Conservation (phyloP, 2,888 invertebrate genomes). For the Eremobia ochroleuca region DNA sequence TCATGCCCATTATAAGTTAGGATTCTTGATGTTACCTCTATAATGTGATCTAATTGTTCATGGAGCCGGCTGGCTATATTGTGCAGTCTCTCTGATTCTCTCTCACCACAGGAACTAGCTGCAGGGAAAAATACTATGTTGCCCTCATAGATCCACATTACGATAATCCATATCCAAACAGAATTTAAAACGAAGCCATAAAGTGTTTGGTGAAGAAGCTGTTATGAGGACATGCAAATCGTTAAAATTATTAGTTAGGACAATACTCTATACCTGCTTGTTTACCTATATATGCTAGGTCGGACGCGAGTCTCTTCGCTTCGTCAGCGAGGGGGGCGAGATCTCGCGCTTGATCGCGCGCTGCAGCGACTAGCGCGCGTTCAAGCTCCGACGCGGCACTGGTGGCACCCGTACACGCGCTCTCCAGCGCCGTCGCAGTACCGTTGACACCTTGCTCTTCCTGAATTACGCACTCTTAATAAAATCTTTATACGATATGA, state of each 20-base stretch:
- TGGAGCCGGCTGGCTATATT: slow-evolving; percentile 98
- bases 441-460: slow-evolving; percentile 85
- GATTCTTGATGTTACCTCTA: slow-evolving; percentile 94
- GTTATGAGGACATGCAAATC: slow-evolving; percentile 65
- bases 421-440: slow-evolving; percentile 87
- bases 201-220: slow-evolving; percentile 20
- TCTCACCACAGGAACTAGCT: slow-evolving; percentile 92
- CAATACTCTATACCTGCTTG: slow-evolving; percentile 82
- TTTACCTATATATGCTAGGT: slow-evolving; percentile 90
- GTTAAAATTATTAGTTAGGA: slow-evolving; percentile 76
- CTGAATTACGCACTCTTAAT: slow-evolving; percentile 68
- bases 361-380: slow-evolving; percentile 93
- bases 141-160: slow-evolving; percentile 12
- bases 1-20: slow-evolving; percentile 10
- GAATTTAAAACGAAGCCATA: slow-evolving; percentile 31
- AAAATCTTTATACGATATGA: slow-evolving; percentile 32
- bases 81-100: slow-evolving; percentile 96
- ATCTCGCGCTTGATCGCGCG: slow-evolving; percentile 87
- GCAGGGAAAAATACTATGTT: slow-evolving; percentile 63
- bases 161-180: slow-evolving; percentile 4
- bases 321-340: slow-evolving; percentile 87
- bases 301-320: slow-evolving; percentile 86
- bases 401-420: slow-evolving; percentile 93
- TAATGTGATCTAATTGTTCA: slow-evolving; percentile 99
- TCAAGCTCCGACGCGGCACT: slow-evolving; percentile 96